phyloP scores from a whole-genome alignment of 2,113 vertebrate species.

The Scytalopus superciliaris region DNA sequence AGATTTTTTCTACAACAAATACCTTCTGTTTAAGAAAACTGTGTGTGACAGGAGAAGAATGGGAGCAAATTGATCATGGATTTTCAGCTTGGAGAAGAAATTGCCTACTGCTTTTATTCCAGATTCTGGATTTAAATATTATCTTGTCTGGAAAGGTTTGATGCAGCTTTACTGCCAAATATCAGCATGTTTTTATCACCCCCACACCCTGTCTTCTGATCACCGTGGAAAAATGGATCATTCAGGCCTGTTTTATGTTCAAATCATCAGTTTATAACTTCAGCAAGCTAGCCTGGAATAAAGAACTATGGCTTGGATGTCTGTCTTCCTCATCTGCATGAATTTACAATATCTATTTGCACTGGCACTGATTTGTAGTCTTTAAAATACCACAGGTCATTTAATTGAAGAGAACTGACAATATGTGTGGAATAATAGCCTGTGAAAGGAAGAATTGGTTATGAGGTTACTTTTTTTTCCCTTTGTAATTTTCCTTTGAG shows the following conservation, averaged over 20 bases:
- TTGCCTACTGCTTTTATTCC: background rate
- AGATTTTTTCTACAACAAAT: background rate
- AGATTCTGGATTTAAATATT: conserved; percentile 5
- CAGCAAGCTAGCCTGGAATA: background rate
- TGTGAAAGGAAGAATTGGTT: background rate
- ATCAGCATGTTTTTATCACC: background rate
- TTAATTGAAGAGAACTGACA: background rate
- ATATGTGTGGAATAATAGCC: background rate
- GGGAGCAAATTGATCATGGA: background rate
- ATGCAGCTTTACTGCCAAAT: conserved; percentile 16
- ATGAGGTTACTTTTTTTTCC: background rate
- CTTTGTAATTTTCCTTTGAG: conserved; percentile 13
- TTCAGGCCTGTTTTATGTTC: background rate
- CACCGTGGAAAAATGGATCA: background rate
- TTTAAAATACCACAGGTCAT: conserved; percentile 5
- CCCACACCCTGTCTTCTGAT: background rate
- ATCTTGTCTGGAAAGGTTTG: conserved; percentile 9
- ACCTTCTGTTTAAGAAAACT: conserved; percentile 8
- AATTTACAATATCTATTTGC: conserved; percentile 23
- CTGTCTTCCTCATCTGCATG: background rate
- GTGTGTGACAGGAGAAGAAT: background rate
- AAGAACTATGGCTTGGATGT: background rate
- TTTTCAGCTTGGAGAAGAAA: conserved; percentile 20
- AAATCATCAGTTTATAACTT: background rate
- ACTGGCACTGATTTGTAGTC: background rate